Conservation (phyloP, 2,888 invertebrate species). For the Drosophila cyrtoloma region DNA sequence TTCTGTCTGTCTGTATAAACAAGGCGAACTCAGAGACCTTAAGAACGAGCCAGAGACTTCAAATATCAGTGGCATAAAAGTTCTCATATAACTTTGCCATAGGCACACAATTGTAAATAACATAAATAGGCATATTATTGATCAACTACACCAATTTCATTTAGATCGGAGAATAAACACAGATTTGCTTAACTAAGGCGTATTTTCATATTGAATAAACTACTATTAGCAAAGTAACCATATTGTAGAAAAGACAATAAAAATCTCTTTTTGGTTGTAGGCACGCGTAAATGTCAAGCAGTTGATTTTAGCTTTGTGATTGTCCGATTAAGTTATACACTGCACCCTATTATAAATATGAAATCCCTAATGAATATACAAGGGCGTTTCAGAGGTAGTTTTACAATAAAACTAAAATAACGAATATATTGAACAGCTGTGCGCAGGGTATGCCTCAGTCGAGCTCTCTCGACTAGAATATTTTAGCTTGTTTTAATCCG, state of each 20-base stretch:
- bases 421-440: background rate
- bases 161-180: background rate
- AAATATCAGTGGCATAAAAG: background rate
- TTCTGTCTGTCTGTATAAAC: background rate
- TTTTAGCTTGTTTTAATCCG: background rate
- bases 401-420: background rate
- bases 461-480: background rate
- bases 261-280: background rate
- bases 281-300: too few relatives aligned
- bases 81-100: background rate
- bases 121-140: background rate
- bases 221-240: background rate
- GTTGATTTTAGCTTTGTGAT: background rate
- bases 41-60: background rate
- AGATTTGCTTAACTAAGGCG: background rate
- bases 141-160: background rate
- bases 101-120: background rate
- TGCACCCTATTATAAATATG: too few relatives aligned
- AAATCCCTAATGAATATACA: background rate
- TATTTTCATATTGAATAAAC: background rate
- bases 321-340: background rate
- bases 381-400: background rate
- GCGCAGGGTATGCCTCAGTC: background rate
- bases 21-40: background rate
- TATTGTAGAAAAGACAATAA: background rate